Evolutionary conservation across 2,113 vertebrate species (phyloP).

Genomic region (Lampris incognitus): DNA sequence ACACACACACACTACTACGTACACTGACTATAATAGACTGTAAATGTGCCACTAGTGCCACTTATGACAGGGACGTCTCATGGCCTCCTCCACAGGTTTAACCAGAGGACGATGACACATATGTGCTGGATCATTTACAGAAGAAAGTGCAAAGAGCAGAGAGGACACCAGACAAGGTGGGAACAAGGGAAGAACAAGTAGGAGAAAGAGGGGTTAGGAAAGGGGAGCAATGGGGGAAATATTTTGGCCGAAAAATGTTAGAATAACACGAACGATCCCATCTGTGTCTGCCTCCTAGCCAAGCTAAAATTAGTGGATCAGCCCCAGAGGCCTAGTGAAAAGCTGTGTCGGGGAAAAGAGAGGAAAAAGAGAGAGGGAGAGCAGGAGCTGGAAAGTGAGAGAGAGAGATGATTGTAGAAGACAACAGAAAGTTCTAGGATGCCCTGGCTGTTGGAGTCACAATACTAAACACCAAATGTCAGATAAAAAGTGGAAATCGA

Average conservation of each 20-base stretch:
- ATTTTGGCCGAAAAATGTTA: constrained; percentile 65
- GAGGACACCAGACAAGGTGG: background rate
- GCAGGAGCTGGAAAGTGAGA: background rate
- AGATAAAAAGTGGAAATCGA: too few species aligned
- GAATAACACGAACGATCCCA: constrained; percentile 66
- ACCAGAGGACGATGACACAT: background rate
- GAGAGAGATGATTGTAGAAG: constrained; percentile 19
- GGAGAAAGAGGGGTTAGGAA: constrained; percentile 4
- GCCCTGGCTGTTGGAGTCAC: too few species aligned
- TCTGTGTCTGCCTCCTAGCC: constrained; percentile 67
- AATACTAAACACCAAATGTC: too few species aligned
- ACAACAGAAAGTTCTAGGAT: background rate
- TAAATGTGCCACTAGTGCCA: background rate
- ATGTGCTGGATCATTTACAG: background rate
- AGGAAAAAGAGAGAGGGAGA: constrained; percentile 6
- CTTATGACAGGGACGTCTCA: background rate
- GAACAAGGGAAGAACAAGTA: background rate
- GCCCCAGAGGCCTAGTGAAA: constrained; percentile 62
- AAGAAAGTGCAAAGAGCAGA: background rate
- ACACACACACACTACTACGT: constrained; percentile 3
- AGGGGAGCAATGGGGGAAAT: constrained; percentile 30
- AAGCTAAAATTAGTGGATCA: constrained; percentile 68
- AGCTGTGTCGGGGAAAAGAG: constrained; percentile 62
- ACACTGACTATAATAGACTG: background rate
- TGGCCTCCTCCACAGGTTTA: constrained; percentile 10